Conservation (phyloP, 2,797 vertebrate genomes). For the Phrynocephalus forsythii region DNA sequence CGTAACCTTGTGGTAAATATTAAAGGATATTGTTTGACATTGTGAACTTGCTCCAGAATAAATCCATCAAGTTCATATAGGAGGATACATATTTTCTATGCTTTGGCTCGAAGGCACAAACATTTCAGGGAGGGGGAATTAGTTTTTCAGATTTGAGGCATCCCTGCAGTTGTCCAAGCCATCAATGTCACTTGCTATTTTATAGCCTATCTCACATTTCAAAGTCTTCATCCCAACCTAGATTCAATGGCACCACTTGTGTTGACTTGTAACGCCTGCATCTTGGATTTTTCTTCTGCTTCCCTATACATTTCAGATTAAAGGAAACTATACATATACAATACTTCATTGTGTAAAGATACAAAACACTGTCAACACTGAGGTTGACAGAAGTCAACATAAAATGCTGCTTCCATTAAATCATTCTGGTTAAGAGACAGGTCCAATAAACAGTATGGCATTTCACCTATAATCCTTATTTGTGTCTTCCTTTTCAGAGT, state of each 20-base stretch:
- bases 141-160: constrained; percentile 60
- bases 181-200: constrained; percentile 73
- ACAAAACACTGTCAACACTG: too few relatives aligned
- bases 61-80: not conserved
- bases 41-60: not conserved
- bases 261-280: not conserved
- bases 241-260: constrained; percentile 57
- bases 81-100: constrained; percentile 7
- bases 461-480: constrained; percentile 25
- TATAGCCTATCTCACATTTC: constrained; percentile 72
- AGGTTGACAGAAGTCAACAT: not conserved
- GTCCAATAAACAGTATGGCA: constrained; percentile 12
- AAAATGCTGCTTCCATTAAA: constrained; percentile 6
- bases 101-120: not conserved
- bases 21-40: not conserved
- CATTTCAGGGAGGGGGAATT: constrained; percentile 39
- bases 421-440: not conserved
- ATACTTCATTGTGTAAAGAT: not conserved
- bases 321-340: constrained; percentile 10
- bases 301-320: constrained; percentile 13
- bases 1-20: not conserved
- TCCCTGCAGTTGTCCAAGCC: constrained; percentile 76
- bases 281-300: constrained; percentile 33
- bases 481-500: constrained; percentile 82
- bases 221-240: constrained; percentile 42